These are phyloP conservation scores for Branchinecta lindahli DNA, from an alignment of 1,140 invertebrate species.

Conservation along the genomic window DNA sequence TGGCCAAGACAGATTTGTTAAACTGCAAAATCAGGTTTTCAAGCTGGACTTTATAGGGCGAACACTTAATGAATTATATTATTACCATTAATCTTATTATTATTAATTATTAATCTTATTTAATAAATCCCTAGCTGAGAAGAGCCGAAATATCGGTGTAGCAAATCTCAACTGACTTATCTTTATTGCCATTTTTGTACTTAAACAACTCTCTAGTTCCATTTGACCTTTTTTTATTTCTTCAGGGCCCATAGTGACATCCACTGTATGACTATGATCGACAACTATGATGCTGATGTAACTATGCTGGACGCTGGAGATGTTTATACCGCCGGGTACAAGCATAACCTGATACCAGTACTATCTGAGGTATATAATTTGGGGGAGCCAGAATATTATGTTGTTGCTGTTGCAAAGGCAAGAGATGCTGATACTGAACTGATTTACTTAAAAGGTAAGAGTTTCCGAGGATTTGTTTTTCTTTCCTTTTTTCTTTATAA, in stretches of 20 bases:
- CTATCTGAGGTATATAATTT: slow-evolving; percentile 78
- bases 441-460: slow-evolving; percentile 59
- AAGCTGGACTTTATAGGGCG: no score
- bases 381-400: slow-evolving; percentile 71
- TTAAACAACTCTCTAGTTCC: no score
- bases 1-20: no score
- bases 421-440: slow-evolving; percentile 69
- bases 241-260: not conserved
- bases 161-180: no score
- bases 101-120: no score
- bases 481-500: no score
- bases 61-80: no score
- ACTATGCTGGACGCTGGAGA: slow-evolving; percentile 80
- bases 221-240: not conserved
- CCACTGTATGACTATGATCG: not conserved
- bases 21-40: no score
- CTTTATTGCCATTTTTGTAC: no score
- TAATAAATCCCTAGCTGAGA: no score
- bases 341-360: slow-evolving; percentile 64
- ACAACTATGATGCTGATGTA: slow-evolving; percentile 51
- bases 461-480: not conserved
- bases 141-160: no score
- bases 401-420: slow-evolving; percentile 81
- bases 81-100: no score
- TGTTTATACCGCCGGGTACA: slow-evolving; percentile 73